Percentiles rank a stretch among this genome's conserved stretches.
Conservation (phyloP, 2,888 invertebrate species). For the Tortricodes alternella region DNA sequence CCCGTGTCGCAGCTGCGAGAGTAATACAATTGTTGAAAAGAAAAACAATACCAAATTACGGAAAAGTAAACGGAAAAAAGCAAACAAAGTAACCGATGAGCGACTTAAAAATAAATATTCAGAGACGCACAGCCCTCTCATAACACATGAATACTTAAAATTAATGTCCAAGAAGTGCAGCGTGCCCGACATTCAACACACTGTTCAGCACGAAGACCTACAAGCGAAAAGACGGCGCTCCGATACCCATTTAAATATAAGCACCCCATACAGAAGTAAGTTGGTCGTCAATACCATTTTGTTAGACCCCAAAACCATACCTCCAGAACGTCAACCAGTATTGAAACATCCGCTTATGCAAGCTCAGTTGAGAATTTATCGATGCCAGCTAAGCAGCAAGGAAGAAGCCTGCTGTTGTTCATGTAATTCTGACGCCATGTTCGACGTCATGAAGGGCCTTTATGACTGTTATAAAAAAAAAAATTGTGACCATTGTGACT, state of each 20-base stretch:
- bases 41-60: neutral
- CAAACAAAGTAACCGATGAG: neutral
- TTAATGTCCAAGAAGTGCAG: neutral
- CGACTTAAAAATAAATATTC: neutral
- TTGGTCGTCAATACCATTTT: neutral
- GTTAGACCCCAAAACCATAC: neutral
- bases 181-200: neutral
- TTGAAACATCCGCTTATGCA: constrained; percentile 2
- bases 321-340: neutral
- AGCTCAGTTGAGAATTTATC: constrained; percentile 40
- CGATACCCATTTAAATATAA: neutral
- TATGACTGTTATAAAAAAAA: constrained; percentile 70
- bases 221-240: neutral
- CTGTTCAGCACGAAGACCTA: neutral
- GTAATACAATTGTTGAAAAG: neutral
- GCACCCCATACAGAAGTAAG: neutral
- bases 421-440: constrained; percentile 70
- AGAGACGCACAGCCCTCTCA: neutral
- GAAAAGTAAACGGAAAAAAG: neutral
- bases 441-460: constrained; percentile 70
- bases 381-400: constrained; percentile 49
- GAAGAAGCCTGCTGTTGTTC: constrained; percentile 60
- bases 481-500: constrained; percentile 62
- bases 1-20: neutral
- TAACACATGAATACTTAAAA: neutral